phyloP scores from a whole-genome alignment of 2,113 vertebrate species.

The Prionailurus viverrinus region DNA sequence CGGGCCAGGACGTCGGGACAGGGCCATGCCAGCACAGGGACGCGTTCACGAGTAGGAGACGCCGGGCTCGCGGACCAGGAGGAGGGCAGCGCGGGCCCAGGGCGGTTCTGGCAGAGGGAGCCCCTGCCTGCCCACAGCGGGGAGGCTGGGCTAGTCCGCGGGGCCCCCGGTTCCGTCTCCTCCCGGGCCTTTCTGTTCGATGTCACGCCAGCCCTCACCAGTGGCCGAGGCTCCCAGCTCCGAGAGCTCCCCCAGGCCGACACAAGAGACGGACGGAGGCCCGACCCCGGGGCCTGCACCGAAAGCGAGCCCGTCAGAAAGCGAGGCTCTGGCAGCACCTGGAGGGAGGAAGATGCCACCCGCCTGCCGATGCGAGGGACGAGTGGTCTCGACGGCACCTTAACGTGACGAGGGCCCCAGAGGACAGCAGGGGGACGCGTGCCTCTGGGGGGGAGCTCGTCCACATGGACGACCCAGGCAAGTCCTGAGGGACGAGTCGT shows the following conservation, averaged over 20 bases:
- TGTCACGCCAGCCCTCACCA: neutral
- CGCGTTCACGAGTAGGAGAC: accelerated
- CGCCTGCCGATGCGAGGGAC: accelerated
- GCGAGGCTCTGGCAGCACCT: neutral
- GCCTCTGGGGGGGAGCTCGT: neutral
- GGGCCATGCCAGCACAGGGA: accelerated
- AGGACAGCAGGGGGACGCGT: accelerated
- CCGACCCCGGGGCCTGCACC: no score
- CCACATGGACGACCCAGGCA: accelerated
- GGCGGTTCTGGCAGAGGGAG: neutral
- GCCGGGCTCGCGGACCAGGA: accelerated
- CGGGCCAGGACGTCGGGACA: neutral
- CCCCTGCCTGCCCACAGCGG: accelerated
- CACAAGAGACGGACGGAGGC: neutral
- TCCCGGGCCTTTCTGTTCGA: neutral
- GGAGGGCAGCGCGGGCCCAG: no score
- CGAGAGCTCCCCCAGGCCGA: no score
- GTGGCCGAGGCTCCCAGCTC: neutral
- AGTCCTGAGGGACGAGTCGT: no score
- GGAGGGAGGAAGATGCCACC: accelerated
- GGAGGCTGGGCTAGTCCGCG: neutral
- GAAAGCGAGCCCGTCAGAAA: neutral
- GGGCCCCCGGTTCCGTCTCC: neutral
- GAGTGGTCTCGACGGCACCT: neutral
- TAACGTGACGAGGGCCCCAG: accelerated